Evolutionary conservation across 2,888 invertebrate genomes (phyloP), one percentile per base, ranked within the genome.

Genomic region (Dryobotodes eremita): DNA sequence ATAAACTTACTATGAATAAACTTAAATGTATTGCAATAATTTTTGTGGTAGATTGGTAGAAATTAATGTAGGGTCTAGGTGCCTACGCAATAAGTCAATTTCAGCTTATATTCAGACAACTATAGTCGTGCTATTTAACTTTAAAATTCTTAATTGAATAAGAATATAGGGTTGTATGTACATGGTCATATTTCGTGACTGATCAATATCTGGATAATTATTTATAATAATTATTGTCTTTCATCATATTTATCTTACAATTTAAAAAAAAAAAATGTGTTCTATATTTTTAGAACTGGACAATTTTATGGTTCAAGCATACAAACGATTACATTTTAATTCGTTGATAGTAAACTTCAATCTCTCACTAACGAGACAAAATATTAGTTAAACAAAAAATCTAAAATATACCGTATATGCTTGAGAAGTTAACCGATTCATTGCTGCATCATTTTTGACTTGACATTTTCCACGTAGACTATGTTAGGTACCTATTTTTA

Each of bases 351-450:
- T 53, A 15, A 8, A 65, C 73, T 59, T 59, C 2, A 48, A 62
- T 62, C 31, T 23, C 26, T 70, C 46, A 59, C n/a, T 46, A 78
- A 31, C 42, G 59, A 31, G 31, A 50, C 6, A 66, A 48, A 71
- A 57, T 48, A 20, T 26, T 53, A 53, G 77, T 7, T 36, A 79
- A 79, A 84, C 62, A 13, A 48, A 65, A 69, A 17, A 48, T 31
- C 31, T 6, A 13, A n/a, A 75, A 59, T 50, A n/a, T 75, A 70
- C 26, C n/a, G 50, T 65, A n/a, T 42, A 36, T 48, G 57, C 59
- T 66, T 71, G 26, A 66, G 17, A 77, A 59, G 73, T 73, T 62
- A 77, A 73, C 66, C 71, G 82, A 86, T 82, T 86, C 70, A 68
- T 66, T 74, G 73, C 77, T 46, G 61, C 15, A 61, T 70, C 59